Percentiles rank a stretch among this genome's conserved stretches.
Evolutionary conservation across 2,797 vertebrate genomes (phyloP).

Genomic region (Rachycentron canadum): DNA sequence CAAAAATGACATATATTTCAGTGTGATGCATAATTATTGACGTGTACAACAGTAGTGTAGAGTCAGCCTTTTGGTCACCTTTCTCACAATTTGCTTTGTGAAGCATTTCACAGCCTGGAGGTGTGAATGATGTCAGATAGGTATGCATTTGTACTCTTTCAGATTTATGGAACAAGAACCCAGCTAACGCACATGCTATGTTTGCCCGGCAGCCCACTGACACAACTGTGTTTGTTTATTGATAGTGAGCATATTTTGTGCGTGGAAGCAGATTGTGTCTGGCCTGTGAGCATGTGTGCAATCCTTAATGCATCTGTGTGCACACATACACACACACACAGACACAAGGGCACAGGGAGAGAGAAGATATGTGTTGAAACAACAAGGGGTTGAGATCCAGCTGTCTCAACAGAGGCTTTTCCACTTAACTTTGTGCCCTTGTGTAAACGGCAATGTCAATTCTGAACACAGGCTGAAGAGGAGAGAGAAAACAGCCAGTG

Average conservation of each 20-base stretch:
- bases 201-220: slow-evolving; percentile 61
- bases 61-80: slow-evolving; percentile 10
- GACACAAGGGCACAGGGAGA: slow-evolving; percentile 44
- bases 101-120: slow-evolving; percentile 43
- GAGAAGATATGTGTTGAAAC: slow-evolving; percentile 78
- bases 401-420: slow-evolving; percentile 85
- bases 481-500: slow-evolving; percentile 62
- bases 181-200: slow-evolving; percentile 43
- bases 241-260: slow-evolving; percentile 58
- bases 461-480: slow-evolving; percentile 54
- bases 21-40: slow-evolving; percentile 38
- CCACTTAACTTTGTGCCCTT: slow-evolving; percentile 82
- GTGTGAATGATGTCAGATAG: slow-evolving; percentile 73
- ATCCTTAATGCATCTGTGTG: slow-evolving; percentile 34
- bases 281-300: slow-evolving; percentile 35
- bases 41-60: slow-evolving; percentile 12
- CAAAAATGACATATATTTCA: slow-evolving; percentile 14
- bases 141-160: slow-evolving; percentile 70
- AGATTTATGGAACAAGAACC: slow-evolving; percentile 62
- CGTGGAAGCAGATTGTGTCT: slow-evolving; percentile 26
- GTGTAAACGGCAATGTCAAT: slow-evolving; percentile 80
- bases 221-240: slow-evolving; percentile 71
- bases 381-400: slow-evolving; percentile 79
- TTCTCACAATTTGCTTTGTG: slow-evolving; percentile 50
- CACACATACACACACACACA: background rate